Percentiles rank a stretch among this genome's conserved stretches.
Conservation (phyloP, 2,113 vertebrate genomes). For the Guaruba guarouba region DNA sequence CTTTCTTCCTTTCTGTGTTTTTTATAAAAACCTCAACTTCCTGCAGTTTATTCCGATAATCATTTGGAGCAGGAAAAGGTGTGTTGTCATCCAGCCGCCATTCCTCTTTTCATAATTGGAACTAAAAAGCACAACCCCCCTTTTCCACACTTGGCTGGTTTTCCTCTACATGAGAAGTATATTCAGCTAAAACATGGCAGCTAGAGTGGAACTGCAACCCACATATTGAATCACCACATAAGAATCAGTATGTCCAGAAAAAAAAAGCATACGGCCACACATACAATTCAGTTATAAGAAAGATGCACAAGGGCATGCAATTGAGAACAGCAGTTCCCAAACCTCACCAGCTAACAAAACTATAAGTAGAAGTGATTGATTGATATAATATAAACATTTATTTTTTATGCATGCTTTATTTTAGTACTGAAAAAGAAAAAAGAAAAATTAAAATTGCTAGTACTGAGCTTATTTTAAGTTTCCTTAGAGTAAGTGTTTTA, state of each 20-base stretch:
- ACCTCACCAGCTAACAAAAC: neutral
- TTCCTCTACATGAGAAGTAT: neutral
- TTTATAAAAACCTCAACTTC: neutral
- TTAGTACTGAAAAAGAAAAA: neutral
- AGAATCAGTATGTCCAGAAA: neutral
- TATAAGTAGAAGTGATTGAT: neutral
- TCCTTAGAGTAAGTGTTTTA: neutral
- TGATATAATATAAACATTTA: neutral
- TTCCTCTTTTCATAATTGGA: neutral
- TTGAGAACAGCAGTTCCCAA: neutral
- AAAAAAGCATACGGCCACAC: neutral
- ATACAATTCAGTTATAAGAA: neutral
- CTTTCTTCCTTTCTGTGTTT: neutral
- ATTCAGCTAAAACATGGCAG: neutral
- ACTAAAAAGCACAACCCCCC: neutral
- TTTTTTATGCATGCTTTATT: neutral
- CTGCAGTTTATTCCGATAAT: neutral
- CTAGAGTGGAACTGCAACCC: neutral
- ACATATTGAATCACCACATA: neutral
- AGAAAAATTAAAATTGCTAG: neutral
- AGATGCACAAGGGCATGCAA: neutral
- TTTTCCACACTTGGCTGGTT: neutral
- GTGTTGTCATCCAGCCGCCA: neutral
- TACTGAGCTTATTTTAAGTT: neutral
- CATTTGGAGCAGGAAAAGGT: neutral